A percentile compares a stretch with the other conserved stretches of the same genome.
Evolutionary conservation across 2,797 vertebrate genomes (phyloP).

Genomic region (Takifugu rubripes): DNA sequence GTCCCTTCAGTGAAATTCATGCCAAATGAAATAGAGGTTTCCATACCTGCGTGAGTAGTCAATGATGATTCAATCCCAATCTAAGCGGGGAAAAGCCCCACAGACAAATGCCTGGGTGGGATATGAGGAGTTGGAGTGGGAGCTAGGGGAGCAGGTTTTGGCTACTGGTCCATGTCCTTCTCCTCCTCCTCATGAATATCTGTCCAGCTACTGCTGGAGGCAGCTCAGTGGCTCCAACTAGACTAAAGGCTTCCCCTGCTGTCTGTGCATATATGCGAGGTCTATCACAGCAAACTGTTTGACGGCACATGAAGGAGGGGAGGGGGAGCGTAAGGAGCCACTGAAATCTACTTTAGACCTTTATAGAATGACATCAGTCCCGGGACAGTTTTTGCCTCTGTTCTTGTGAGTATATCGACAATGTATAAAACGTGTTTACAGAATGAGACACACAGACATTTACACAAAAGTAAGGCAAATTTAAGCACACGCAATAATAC

Average conservation of each 20-base stretch:
- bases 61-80: constrained; percentile 31
- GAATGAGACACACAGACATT: background rate
- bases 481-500: constrained; percentile 5
- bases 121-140: constrained; percentile 34
- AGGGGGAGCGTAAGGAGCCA: constrained; percentile 30
- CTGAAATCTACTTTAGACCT: constrained; percentile 19
- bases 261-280: constrained; percentile 57
- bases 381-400: too few species aligned
- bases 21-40: constrained; percentile 22
- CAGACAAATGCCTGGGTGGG: constrained; percentile 28
- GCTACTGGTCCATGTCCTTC: constrained; percentile 17
- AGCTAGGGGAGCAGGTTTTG: constrained; percentile 38
- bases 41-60: constrained; percentile 61
- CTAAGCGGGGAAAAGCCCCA: constrained; percentile 43
- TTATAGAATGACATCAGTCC: constrained; percentile 43
- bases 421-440: background rate
- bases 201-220: constrained; percentile 29
- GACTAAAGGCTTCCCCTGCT: constrained; percentile 49
- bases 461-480: constrained; percentile 2
- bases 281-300: constrained; percentile 57
- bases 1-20: constrained; percentile 13
- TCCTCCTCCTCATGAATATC: constrained; percentile 33
- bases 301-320: constrained; percentile 24
- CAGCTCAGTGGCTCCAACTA: constrained; percentile 20
- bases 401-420: too few species aligned